Percentiles rank a stretch among this genome's conserved stretches.
Evolutionary conservation across 2,888 invertebrate genomes (phyloP).

Genomic region (Ichneumoninae sp.): DNA sequence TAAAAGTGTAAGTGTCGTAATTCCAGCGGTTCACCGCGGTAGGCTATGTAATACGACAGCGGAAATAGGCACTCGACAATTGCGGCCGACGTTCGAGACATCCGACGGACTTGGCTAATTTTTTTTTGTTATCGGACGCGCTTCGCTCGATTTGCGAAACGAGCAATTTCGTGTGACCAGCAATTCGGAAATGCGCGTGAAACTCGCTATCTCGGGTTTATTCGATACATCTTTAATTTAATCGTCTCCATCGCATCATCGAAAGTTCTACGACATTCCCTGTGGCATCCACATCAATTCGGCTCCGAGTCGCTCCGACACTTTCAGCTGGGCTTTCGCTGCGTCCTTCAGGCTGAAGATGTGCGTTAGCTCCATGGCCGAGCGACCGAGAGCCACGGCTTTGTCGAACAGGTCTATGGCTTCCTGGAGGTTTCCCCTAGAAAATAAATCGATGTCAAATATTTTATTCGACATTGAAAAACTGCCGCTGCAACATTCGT

Average conservation of each 20-base stretch:
- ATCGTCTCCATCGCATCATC: conserved; percentile 23
- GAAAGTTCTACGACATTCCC: conserved; percentile 65
- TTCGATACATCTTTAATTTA: conserved; percentile 52
- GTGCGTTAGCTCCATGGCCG: conserved; percentile 95
- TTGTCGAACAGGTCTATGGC: conserved; percentile 95
- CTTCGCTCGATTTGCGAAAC: conserved; percentile 26
- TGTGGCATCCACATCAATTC: conserved; percentile 83
- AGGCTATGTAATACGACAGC: conserved; percentile 42
- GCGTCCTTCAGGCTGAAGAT: conserved; percentile 95
- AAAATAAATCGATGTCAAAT: conserved; percentile 1
- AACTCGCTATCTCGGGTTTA: conserved; percentile 41
- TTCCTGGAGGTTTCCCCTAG: conserved; percentile 92
- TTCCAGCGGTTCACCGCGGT: conserved; percentile 36
- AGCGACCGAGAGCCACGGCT: conserved; percentile 93
- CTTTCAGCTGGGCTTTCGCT: conserved; percentile 94
- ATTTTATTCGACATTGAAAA: neutral
- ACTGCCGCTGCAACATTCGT: neutral
- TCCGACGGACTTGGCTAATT: neutral
- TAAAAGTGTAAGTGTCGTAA: conserved; percentile 30
- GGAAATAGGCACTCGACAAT: conserved; percentile 61
- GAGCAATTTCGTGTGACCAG: conserved; percentile 34
- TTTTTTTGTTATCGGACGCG: conserved; percentile 32
- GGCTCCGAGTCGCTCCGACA: conserved; percentile 91
- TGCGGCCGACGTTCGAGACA: conserved; percentile 26
- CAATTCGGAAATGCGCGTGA: conserved; percentile 4